These are phyloP conservation scores for Uria aalge DNA, from an alignment of 2,113 vertebrate genomes.

Conservation along the genomic window DNA sequence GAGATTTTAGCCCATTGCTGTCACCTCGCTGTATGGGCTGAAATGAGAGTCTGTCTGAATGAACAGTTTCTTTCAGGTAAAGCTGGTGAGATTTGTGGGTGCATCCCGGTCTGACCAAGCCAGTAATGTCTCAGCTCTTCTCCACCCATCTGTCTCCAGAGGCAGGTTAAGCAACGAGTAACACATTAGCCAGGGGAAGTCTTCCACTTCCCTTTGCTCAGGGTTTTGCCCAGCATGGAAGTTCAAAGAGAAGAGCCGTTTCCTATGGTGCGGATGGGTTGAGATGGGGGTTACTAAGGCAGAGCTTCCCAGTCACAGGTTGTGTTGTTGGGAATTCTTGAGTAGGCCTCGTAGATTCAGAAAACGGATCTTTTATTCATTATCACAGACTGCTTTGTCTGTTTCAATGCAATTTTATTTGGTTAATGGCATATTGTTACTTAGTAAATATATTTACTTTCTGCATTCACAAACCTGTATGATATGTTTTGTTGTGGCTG, in stretches of 20 bases:
- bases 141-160: not conserved
- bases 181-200: not conserved
- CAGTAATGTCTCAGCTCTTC: not conserved
- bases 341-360: not conserved
- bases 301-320: not conserved
- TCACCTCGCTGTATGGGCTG: not conserved
- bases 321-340: not conserved
- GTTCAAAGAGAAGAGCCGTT: not conserved
- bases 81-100: not conserved
- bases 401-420: not conserved
- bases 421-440: not conserved
- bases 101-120: not conserved
- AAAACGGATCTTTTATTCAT: not conserved
- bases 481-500: not conserved
- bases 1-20: not conserved
- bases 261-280: rapidly evolving
- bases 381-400: not conserved
- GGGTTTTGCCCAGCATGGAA: not conserved
- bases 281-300: not conserved
- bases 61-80: not conserved
- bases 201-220: not conserved
- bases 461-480: not conserved
- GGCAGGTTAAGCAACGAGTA: not conserved
- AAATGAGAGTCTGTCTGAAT: not conserved
- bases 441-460: not conserved